Percentiles rank a stretch among this genome's conserved stretches.
These are phyloP conservation scores for Dromiciops gliroides DNA, from an alignment of 2,113 vertebrate genomes.

Conservation along the genomic window DNA sequence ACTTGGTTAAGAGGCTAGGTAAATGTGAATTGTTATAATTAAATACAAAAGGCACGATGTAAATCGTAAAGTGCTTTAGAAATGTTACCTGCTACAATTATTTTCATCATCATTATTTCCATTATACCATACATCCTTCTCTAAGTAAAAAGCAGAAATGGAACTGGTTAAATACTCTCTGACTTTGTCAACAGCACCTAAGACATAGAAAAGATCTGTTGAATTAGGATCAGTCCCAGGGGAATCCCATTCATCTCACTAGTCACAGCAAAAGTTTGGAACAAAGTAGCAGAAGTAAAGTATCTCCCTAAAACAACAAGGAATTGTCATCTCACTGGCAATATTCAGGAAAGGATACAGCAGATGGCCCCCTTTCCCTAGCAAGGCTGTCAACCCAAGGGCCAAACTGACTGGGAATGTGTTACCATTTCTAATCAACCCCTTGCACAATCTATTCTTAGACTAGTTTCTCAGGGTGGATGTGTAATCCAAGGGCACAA, in stretches of 20 bases:
- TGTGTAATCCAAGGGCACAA: slow-evolving; percentile 1
- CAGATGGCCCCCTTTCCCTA: background rate
- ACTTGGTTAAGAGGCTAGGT: background rate
- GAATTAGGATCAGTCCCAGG: background rate
- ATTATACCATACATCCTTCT: background rate
- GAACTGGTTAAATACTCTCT: background rate
- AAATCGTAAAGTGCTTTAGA: background rate
- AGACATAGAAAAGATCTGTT: background rate
- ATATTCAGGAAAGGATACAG: background rate
- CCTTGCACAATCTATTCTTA: slow-evolving; percentile 52
- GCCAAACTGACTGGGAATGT: background rate
- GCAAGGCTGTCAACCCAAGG: slow-evolving; percentile 14
- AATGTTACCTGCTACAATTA: background rate
- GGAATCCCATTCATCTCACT: background rate
- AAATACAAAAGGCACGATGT: background rate
- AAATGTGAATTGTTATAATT: background rate
- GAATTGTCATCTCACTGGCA: background rate
- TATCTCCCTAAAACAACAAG: slow-evolving; percentile 34
- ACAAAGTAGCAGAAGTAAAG: slow-evolving; percentile 15
- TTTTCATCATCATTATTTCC: background rate
- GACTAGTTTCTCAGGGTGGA: background rate
- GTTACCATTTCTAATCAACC: background rate
- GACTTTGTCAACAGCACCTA: background rate
- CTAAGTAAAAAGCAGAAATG: background rate
- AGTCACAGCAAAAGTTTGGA: slow-evolving; percentile 14